phyloP scores from a whole-genome alignment of 2,888 invertebrate genomes.

The Geophilus truncorum region DNA sequence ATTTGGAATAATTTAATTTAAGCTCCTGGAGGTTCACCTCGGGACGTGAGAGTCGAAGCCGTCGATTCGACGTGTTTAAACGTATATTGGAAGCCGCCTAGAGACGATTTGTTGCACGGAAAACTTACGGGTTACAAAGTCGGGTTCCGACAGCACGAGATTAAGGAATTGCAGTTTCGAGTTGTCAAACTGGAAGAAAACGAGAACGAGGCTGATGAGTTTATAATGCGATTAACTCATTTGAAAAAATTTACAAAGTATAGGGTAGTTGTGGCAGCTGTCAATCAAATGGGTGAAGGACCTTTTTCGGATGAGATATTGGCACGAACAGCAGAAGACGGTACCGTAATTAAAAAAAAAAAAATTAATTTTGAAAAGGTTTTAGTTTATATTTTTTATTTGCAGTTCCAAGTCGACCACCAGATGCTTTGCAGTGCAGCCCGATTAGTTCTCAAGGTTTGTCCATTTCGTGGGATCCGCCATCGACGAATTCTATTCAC shows the following conservation, averaged over 20 bases:
- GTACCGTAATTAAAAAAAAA: too few species aligned
- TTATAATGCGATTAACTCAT: conserved; percentile 49
- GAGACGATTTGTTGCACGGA: conserved; percentile 65
- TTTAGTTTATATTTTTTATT: neutral
- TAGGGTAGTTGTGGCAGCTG: conserved; percentile 46
- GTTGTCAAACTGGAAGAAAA: neutral
- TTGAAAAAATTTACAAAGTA: conserved; percentile 48
- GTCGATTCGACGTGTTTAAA: conserved; percentile 46
- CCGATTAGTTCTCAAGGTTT: conserved; percentile 69
- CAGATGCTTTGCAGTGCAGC: conserved; percentile 69
- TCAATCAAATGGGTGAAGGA: conserved; percentile 46
- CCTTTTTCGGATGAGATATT: conserved; percentile 45
- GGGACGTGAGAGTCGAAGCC: conserved; percentile 45
- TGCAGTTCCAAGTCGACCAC: conserved; percentile 71
- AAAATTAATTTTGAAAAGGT: neutral
- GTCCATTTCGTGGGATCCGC: conserved; percentile 72
- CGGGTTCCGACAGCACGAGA: conserved; percentile 52
- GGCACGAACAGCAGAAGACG: conserved; percentile 48
- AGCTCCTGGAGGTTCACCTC: conserved; percentile 42
- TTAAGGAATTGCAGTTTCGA: neutral
- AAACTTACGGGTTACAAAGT: conserved; percentile 71
- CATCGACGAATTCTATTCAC: conserved; percentile 61
- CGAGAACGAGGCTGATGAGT: conserved; percentile 39
- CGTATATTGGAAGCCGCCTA: conserved; percentile 56
- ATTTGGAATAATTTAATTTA: neutral